A percentile compares a stretch with the other conserved stretches of the same genome.
Conservation (phyloP, 2,113 vertebrate species). For the Uropsilus gracilis region DNA sequence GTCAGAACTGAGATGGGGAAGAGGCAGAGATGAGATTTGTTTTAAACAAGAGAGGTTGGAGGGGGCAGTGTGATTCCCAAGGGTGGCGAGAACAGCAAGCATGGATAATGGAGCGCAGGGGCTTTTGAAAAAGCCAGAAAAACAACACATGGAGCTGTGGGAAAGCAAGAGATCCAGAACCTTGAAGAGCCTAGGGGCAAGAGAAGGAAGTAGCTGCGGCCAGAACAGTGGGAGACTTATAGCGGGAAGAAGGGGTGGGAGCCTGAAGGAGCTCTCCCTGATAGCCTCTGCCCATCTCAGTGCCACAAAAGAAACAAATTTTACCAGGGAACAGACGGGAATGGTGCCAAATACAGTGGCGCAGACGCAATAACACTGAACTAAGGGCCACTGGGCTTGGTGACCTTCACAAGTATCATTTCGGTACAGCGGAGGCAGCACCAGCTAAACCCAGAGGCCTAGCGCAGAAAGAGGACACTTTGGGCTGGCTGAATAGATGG, state of each 20-base stretch:
- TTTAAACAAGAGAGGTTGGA: background rate
- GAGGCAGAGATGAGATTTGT: background rate
- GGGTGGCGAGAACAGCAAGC: background rate
- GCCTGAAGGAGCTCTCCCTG: background rate
- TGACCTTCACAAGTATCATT: slow-evolving; percentile 26
- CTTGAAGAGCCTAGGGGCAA: background rate
- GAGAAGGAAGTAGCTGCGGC: background rate
- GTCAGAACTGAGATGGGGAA: background rate
- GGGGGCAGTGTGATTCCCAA: background rate
- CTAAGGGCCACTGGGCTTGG: background rate
- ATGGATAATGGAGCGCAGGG: background rate
- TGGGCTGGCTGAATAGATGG: background rate
- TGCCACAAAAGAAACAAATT: background rate
- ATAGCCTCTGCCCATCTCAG: background rate
- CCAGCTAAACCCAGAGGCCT: background rate
- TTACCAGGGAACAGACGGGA: slow-evolving; percentile 40
- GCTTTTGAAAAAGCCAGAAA: background rate
- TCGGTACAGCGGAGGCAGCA: background rate
- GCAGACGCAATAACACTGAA: background rate
- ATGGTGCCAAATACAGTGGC: background rate
- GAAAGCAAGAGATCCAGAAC: background rate
- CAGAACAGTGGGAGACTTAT: background rate
- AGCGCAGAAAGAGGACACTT: background rate
- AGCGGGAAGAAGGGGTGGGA: background rate
- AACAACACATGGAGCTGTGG: background rate